Base-by-base conservation (phyloP, 2,888 invertebrate genomes). In the Lepidochrysops patricia region DNA sequence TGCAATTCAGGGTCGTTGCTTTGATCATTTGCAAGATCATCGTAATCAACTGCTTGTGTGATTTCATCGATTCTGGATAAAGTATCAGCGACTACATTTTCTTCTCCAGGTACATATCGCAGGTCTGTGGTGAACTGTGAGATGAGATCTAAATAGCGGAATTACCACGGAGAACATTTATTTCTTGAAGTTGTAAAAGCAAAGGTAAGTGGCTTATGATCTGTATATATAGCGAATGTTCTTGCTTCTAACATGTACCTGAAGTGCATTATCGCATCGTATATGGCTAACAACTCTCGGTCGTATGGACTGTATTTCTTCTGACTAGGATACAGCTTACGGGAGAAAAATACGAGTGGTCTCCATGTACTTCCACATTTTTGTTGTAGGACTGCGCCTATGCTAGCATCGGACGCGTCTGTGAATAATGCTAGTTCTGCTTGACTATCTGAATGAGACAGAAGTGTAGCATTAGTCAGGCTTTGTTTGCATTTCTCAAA, bases 221-320 rank as follows among this genome's bases (percentile, higher is more conserved):
- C 66, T 0, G 65, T 67, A n/a, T 59, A 61, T 5, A 67, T 54
- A 49, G 61, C 76, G 71, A 50, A 70, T n/a, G 57, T 70, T 62
- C 65, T 58, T 0, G 72, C 78, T 67, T 84, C 81, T 0, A 82
- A 26, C 64, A 75, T 68, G 43, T 77, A 68, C 3, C 73, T 62
- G 63, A 79, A 80, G 61, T 75, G 65, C 61, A 72, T 73, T 0
- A 79, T 66, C 0, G 73, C 72, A 59, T 67, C 63, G 58, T 77
- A 81, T 2, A 75, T 72, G 0, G 78, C 80, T 1, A 78, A 63
- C 0, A 84, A 67, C 64, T 82, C 78, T 2, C 78, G 32, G 57
- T 84, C 79, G 61, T 80, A 0, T 1, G 54, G 15, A 15, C 29
- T 54, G 32, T 29, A 54, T 1, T 54, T 15, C 29, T 9, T 6